Base-by-base conservation (phyloP, 2,888 invertebrate species). In the Conchocele bisecta region DNA sequence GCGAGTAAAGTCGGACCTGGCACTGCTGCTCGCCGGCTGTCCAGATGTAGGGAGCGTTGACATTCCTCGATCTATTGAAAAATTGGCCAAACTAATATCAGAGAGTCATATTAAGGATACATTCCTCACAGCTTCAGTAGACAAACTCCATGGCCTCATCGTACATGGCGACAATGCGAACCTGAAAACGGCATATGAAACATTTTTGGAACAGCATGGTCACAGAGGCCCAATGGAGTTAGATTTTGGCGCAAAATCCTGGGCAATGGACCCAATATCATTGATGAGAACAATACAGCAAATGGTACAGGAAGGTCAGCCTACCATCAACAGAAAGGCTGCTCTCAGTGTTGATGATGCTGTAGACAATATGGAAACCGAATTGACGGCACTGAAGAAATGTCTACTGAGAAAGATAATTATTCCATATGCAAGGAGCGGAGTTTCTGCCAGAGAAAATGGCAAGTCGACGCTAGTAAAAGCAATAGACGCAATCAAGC, bases 201-300 rank as follows among this genome's bases (percentile, higher is more conserved):
- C 9, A 9, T 54, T 54, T 11, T n/a, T 54, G 54, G n/a, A 54
- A 5, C 20, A 37, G 24, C 54, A 54, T 17, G 54, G 54, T 0
- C 54, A 54, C 29, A 54, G 54, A 24, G 22, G 54, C 11, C n/a
- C 39, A 3, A 15, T 35, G 17, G 54, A 54, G 20, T 24, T 39
- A 28, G 54, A 54, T 20, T 54, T 37, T 54, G n/a, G 22, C 9
- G 54, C 35, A 37, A 54, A 54, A n/a, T 54, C 54, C 3, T 54
- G 54, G 54, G 17, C 54, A 11, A 29, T 31, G 33, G 39, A 35
- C 24, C 54, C 54, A 1, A 15, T 20, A 13, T 24, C 15, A 9
- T 26, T 54, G 5, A 35, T 54, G 20, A n/a, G 33, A n/a, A 37
- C 37, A 13, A 15, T 54, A 5, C 20, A 54, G 39, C 22, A 17